Evolutionary conservation across 2,888 invertebrate species (phyloP).

Genomic region (Stramonita haemastoma): DNA sequence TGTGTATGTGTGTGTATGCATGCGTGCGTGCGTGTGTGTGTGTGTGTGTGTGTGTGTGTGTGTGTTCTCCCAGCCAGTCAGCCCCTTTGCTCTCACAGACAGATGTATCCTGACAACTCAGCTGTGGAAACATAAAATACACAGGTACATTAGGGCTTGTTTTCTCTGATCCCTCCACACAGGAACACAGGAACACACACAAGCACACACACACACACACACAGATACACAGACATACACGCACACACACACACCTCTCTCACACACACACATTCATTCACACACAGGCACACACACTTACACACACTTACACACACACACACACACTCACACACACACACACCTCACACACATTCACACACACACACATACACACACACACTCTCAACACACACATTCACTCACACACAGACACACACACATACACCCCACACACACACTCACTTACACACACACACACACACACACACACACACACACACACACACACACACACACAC

Average conservation of each 20-base stretch:
- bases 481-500: too few relatives aligned
- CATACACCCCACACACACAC: too few relatives aligned
- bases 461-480: too few relatives aligned
- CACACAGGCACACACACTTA: background rate
- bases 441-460: too few relatives aligned
- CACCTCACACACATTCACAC: too few relatives aligned
- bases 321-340: too few relatives aligned
- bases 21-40: background rate
- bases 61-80: background rate
- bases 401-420: too few relatives aligned
- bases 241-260: too few relatives aligned
- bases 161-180: background rate
- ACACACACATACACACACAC: too few relatives aligned
- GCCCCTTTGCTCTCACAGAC: too few relatives aligned
- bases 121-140: background rate
- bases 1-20: background rate
- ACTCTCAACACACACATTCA: too few relatives aligned
- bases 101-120: background rate
- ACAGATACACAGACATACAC: too few relatives aligned
- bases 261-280: background rate
- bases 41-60: conserved; percentile 11
- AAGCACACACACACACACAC: background rate
- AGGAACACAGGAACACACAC: background rate
- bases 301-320: background rate
- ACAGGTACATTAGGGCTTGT: background rate